Base-by-base conservation (phyloP, 2,888 invertebrate species). In the Bibio marci region DNA sequence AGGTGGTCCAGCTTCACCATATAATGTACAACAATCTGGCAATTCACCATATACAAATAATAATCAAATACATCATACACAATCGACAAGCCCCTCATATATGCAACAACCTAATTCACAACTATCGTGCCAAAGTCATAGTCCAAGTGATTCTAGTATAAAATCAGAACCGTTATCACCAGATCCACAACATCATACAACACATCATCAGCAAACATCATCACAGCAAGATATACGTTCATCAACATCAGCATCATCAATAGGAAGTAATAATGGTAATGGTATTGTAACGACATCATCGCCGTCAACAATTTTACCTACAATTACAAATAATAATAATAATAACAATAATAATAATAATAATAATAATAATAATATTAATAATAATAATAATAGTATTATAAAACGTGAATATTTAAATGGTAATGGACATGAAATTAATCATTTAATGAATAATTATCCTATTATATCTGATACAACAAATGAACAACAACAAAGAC, bases 91-190 rank as follows among this genome's bases (percentile, higher is more conserved):
- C n/a, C 73, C 73, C 2, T 59, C 59, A 27, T 69, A 69, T 14
- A 68, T 73, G 50, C 66, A 70, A 37, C 67, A 75, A 52, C 72
- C 76, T 1, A 73, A 76, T 36, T 76, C 77, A 12, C 70, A 70
- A 55, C 64, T 68, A 53, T 69, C 69, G 50, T 76, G 77, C 63
- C 72, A 73, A 43, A 72, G 77, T 45, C 83, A 86, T 62, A 82
- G 83, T 52, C 86, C 86, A 37, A 83, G 83, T 58, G 85, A 83
- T 49, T 82, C 81, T 46, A 85, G 83, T 57, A 82, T 86, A 56
- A 87, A 87, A 60, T 86, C 86, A 38, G 87, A 88, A 62, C 83
- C 86, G 25, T 82, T 85, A 51, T 83, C 85, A 39, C 82, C 86
- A 37, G 76, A 66, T 63, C 81, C 69, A 63, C 70, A 53, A 47